A percentile compares a stretch with the other conserved stretches of the same genome.
Evolutionary conservation across 2,888 invertebrate species (phyloP).

Genomic region (Vanessa cardui): DNA sequence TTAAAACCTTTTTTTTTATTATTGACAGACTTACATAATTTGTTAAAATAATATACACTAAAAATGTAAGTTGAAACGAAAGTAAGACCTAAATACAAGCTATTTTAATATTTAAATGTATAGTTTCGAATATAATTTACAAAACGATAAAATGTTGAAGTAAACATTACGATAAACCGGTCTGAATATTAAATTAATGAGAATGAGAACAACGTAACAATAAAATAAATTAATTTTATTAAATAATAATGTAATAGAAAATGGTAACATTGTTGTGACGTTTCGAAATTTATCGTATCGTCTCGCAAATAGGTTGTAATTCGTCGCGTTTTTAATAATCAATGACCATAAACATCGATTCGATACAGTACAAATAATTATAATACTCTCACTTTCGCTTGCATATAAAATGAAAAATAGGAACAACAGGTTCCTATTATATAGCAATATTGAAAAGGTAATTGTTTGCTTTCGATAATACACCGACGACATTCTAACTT

Average conservation of each 20-base stretch:
- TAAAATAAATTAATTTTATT: background rate
- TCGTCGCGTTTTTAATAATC: constrained; percentile 4
- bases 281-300: background rate
- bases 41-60: no score
- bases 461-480: background rate
- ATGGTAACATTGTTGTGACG: background rate
- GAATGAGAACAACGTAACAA: background rate
- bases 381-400: background rate
- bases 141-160: background rate
- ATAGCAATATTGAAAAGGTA: background rate
- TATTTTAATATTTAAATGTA: background rate
- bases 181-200: no score
- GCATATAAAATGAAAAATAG: background rate
- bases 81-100: background rate
- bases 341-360: constrained; percentile 3
- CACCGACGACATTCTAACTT: background rate
- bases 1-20: no score
- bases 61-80: background rate
- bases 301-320: background rate
- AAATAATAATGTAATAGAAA: background rate
- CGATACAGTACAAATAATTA: background rate
- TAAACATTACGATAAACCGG: constrained; percentile 1
- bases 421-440: no score
- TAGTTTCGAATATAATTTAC: background rate
- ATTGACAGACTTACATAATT: no score